These are phyloP conservation scores for Mya arenaria DNA, from an alignment of 1,140 invertebrate genomes.

Conservation along the genomic window DNA sequence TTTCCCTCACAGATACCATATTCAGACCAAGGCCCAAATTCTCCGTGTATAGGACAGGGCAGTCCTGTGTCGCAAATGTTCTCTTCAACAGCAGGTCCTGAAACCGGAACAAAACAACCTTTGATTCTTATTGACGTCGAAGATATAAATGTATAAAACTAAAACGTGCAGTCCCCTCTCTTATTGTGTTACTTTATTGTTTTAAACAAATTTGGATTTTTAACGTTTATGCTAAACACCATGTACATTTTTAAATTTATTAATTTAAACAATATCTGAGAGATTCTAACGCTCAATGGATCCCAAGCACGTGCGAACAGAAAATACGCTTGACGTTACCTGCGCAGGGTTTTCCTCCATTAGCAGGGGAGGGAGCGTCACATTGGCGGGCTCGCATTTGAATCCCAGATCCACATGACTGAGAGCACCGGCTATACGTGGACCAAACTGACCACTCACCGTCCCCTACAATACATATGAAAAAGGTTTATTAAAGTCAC, in stretches of 20 bases:
- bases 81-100: slow-evolving; percentile 62
- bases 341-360: slow-evolving; percentile 34
- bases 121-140: no score
- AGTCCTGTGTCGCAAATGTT: slow-evolving; percentile 49
- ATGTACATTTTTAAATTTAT: no score
- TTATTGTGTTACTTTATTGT: no score
- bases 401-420: slow-evolving; percentile 31
- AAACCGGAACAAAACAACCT: neutral
- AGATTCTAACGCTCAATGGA: neutral
- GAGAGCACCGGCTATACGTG: slow-evolving; percentile 27
- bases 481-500: no score
- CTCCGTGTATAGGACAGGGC: slow-evolving; percentile 40
- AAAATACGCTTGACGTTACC: slow-evolving; percentile 14
- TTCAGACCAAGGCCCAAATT: slow-evolving; percentile 23
- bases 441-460: slow-evolving; percentile 45
- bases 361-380: slow-evolving; percentile 28
- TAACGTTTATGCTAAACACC: no score
- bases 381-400: slow-evolving; percentile 42
- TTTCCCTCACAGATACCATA: neutral
- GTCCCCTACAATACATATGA: no score
- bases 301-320: neutral
- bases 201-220: no score
- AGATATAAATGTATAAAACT: no score
- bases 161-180: no score
- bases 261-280: neutral